These are phyloP conservation scores for Jacana jacana DNA, from an alignment of 2,113 vertebrate genomes.

Conservation along the genomic window DNA sequence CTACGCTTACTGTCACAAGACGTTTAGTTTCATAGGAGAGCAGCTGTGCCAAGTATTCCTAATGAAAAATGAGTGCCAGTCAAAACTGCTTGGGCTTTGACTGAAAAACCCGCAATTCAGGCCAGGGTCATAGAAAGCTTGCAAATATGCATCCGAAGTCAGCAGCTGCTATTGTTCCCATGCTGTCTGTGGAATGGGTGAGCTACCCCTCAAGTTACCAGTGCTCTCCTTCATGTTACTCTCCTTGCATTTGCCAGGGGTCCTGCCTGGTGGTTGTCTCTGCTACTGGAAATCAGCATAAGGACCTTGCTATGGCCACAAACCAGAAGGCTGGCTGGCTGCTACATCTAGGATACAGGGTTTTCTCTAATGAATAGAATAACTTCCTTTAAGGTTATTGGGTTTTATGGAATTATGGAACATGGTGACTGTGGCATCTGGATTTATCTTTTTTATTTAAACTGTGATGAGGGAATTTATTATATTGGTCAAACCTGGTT, in stretches of 20 bases:
- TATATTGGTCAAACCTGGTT: neutral
- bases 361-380: neutral
- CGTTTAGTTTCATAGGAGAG: conserved; percentile 13
- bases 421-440: neutral
- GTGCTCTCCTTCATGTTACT: neutral
- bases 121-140: neutral
- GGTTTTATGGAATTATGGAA: neutral
- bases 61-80: neutral
- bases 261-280: neutral
- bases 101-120: neutral
- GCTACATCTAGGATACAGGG: neutral
- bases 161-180: neutral
- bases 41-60: neutral
- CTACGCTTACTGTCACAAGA: conserved; percentile 8
- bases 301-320: neutral
- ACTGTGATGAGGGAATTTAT: neutral
- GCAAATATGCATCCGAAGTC: neutral
- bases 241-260: neutral
- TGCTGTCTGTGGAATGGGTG: neutral
- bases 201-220: neutral
- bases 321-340: neutral
- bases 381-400: neutral
- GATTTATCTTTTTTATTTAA: neutral
- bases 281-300: neutral
- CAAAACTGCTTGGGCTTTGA: conserved; percentile 8